These are phyloP conservation scores for Volucella inanis DNA, from an alignment of 2,888 invertebrate genomes.

Conservation along the genomic window DNA sequence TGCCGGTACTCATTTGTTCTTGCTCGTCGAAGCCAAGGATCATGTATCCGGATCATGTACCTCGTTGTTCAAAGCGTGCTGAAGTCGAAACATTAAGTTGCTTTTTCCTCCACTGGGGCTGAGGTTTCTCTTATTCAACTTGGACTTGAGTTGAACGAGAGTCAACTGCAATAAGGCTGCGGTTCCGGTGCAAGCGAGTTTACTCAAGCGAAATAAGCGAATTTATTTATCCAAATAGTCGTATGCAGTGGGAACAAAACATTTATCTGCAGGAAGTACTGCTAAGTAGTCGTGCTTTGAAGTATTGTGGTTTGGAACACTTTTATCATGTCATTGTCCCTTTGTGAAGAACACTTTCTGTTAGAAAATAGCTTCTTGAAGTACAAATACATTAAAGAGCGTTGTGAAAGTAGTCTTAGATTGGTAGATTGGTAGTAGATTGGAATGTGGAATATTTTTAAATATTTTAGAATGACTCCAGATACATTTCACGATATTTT, in stretches of 20 bases:
- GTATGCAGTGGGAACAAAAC: constrained; percentile 3
- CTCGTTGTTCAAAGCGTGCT: no score
- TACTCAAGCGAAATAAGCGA: neutral
- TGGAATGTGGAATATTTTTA: neutral
- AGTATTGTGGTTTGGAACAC: neutral
- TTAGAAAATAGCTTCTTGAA: constrained; percentile 2
- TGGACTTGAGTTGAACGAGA: no score
- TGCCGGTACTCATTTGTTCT: no score
- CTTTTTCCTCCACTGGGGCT: no score
- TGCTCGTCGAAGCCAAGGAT: no score
- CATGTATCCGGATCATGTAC: no score
- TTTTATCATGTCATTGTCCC: constrained; percentile 2
- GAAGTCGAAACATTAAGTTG: no score
- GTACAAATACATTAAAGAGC: constrained; percentile 1
- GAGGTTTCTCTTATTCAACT: no score
- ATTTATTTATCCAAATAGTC: constrained; percentile 7
- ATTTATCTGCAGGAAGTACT: constrained; percentile 5
- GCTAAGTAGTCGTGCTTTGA: neutral
- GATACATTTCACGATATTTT: no score
- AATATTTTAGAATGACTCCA: neutral
- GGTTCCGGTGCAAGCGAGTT: neutral
- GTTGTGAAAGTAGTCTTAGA: constrained; percentile 8
- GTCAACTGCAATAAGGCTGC: no score
- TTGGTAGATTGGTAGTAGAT: no score
- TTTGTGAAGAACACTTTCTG: neutral